A percentile compares a stretch with the other conserved stretches of the same genome.
phyloP scores from a whole-genome alignment of 2,113 vertebrate species.

The Brachypodius melanocephalos region DNA sequence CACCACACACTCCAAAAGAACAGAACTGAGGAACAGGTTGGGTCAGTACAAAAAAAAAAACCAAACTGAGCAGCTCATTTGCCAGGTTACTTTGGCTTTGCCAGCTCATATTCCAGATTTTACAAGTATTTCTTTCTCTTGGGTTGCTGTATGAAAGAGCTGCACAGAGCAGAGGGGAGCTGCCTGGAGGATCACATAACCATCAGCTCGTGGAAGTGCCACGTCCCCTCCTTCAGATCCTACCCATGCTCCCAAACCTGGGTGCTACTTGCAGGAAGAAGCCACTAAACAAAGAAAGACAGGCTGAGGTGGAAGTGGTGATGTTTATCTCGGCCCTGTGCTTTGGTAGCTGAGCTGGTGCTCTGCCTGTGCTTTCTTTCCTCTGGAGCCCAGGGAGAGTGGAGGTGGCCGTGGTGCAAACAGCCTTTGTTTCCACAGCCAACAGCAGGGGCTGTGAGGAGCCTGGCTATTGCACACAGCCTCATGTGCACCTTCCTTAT shows the following conservation, averaged over 20 bases:
- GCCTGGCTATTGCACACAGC: rapidly evolving
- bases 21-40: slow-evolving; percentile 10
- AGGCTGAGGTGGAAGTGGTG: not conserved
- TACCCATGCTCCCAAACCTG: not conserved
- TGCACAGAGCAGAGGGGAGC: not conserved
- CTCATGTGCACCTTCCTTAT: not conserved
- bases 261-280: not conserved
- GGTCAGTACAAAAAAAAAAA: not conserved
- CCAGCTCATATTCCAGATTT: slow-evolving; percentile 18
- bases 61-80: not conserved
- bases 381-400: not conserved
- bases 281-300: not conserved
- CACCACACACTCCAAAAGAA: not conserved
- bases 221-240: not conserved
- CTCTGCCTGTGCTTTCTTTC: not conserved
- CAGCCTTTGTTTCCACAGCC: not conserved
- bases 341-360: not conserved
- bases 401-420: rapidly evolving
- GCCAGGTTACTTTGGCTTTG: not conserved
- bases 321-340: not conserved
- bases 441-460: not conserved
- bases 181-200: rapidly evolving
- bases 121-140: slow-evolving; percentile 11
- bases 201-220: not conserved
- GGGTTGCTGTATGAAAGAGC: not conserved